Percentiles rank a stretch among this genome's conserved stretches.
Conservation (phyloP, 2,797 vertebrate genomes). For the Etheostoma nigrum region DNA sequence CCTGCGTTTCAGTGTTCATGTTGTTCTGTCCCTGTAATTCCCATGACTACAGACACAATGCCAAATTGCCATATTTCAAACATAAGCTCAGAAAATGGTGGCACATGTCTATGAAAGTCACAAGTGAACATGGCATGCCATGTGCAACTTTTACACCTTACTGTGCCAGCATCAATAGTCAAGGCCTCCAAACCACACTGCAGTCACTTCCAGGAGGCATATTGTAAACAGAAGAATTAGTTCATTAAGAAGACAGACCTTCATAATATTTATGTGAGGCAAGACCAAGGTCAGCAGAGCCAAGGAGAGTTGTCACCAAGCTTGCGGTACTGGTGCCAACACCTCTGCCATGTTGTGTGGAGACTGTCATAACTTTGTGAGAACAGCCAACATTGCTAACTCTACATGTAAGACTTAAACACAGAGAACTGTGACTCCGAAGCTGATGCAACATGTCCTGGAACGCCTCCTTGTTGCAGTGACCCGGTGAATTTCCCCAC, state of each 20-base stretch:
- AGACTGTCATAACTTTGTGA: constrained; percentile 34
- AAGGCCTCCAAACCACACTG: constrained; percentile 61
- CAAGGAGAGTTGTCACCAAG: constrained; percentile 32
- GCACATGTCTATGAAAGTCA: constrained; percentile 55
- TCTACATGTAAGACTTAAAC: constrained; percentile 33
- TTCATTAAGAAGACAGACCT: constrained; percentile 59
- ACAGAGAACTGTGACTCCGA: constrained; percentile 28
- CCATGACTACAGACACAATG: constrained; percentile 28
- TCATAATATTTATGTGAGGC: constrained; percentile 43
- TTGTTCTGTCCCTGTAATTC: constrained; percentile 48
- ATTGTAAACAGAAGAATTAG: constrained; percentile 51
- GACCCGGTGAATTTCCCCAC: constrained; percentile 45
- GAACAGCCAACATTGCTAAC: constrained; percentile 52
- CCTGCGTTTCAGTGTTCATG: constrained; percentile 27
- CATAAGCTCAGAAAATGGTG: constrained; percentile 53
- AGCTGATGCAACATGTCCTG: constrained; percentile 49
- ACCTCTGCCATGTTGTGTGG: constrained; percentile 35
- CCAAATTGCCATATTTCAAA: constrained; percentile 52
- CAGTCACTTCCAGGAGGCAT: constrained; percentile 52
- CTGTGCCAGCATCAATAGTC: constrained; percentile 67
- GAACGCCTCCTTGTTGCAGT: constrained; percentile 30
- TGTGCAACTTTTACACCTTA: constrained; percentile 55
- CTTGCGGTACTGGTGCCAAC: constrained; percentile 25
- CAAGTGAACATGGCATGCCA: constrained; percentile 47
- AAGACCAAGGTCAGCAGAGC: constrained; percentile 35